phyloP scores from a whole-genome alignment of 2,797 vertebrate genomes.

The Cyclura pinguis region DNA sequence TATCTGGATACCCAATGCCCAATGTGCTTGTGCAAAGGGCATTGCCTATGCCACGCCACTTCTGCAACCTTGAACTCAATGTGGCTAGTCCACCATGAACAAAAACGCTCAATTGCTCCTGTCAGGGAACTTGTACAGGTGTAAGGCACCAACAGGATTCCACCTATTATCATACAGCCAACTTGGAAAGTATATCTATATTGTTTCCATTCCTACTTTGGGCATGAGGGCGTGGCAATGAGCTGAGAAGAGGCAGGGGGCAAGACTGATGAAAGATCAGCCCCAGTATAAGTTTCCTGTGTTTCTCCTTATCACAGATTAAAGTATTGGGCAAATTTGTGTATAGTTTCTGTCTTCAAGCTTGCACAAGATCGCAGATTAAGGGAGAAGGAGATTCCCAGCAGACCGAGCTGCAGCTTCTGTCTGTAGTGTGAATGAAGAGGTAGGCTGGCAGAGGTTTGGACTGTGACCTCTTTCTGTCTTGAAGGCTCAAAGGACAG shows the following conservation, averaged over 20 bases:
- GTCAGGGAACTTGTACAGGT: too few species aligned
- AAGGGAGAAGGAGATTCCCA: not conserved
- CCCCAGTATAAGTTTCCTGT: not conserved
- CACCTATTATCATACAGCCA: not conserved
- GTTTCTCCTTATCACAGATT: not conserved
- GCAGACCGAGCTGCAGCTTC: not conserved
- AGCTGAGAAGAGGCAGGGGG: not conserved
- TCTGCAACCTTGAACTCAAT: too few species aligned
- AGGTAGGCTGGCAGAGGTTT: not conserved
- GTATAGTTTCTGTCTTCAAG: not conserved
- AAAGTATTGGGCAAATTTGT: not conserved
- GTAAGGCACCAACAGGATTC: too few species aligned
- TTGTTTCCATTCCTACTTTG: not conserved
- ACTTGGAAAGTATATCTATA: not conserved
- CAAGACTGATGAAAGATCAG: not conserved
- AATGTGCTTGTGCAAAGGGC: too few species aligned
- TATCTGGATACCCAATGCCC: too few species aligned
- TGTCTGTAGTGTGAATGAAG: not conserved
- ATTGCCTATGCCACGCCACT: too few species aligned
- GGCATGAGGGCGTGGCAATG: not conserved
- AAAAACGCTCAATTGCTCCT: too few species aligned
- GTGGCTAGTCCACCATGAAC: too few species aligned
- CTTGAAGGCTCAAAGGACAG: slow-evolving; percentile 12
- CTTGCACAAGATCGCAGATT: not conserved
- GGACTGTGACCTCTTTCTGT: slow-evolving; percentile 10